Evolutionary conservation across 64 coral and sea anemone genomes (phyloP).

Genomic region (Montipora cactus): DNA sequence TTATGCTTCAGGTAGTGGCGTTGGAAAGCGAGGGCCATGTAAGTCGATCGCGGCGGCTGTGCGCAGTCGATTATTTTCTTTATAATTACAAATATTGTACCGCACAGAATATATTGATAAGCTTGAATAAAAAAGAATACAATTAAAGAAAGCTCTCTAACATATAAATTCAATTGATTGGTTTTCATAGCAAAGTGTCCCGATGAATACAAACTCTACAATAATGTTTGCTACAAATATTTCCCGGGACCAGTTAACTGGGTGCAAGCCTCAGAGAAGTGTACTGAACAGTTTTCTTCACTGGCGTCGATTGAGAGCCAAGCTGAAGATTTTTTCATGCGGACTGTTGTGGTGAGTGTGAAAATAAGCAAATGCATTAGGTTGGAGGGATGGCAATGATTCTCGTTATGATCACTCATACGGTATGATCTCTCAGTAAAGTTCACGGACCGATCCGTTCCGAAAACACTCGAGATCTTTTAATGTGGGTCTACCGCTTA

Average conservation of each 20-base stretch:
- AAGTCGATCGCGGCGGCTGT: not conserved
- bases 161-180: not conserved
- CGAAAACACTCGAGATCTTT: no score
- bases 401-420: no score
- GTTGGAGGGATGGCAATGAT: no score
- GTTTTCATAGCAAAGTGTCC: constrained; percentile 66
- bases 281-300: constrained; percentile 66
- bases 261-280: constrained; percentile 81
- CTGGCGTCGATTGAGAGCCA: constrained; percentile 69
- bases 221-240: constrained; percentile 88
- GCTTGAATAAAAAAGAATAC: no score
- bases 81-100: no score
- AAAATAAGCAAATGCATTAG: not conserved
- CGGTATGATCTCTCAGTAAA: no score
- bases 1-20: constrained; percentile 75
- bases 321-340: constrained; percentile 73
- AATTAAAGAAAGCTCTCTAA: not conserved
- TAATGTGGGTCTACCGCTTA: no score
- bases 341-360: constrained; percentile 72
- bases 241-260: constrained; percentile 85
- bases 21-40: constrained; percentile 78
- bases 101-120: no score
- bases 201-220: constrained; percentile 66
- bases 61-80: not conserved
- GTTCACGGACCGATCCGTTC: no score